Percentiles rank a stretch among this genome's conserved stretches.
These are phyloP conservation scores for Gadopsis bispinosus DNA, from an alignment of 2,797 vertebrate species.

Conservation along the genomic window DNA sequence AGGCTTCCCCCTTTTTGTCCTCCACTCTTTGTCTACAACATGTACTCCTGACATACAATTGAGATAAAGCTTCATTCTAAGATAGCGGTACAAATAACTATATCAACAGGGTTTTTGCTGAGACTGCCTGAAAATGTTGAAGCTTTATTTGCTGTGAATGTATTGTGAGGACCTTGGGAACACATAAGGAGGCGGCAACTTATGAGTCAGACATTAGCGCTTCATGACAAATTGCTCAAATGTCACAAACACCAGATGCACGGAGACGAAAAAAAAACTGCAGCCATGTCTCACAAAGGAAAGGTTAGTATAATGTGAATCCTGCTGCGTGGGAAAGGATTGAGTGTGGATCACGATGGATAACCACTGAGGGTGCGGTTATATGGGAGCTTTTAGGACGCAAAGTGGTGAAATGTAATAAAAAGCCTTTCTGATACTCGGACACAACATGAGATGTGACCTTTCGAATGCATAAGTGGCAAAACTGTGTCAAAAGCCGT, in stretches of 20 bases:
- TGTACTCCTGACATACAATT: neutral
- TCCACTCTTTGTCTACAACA: conserved; percentile 14
- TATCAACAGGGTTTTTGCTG: neutral
- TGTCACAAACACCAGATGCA: conserved; percentile 60
- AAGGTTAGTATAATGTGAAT: conserved; percentile 51
- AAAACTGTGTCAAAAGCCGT: conserved; percentile 53
- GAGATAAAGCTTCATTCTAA: conserved; percentile 16
- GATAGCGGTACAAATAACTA: conserved; percentile 15
- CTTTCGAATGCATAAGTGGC: conserved; percentile 64
- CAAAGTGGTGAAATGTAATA: conserved; percentile 62
- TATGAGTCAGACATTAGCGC: conserved; percentile 62
- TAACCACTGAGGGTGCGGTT: neutral
- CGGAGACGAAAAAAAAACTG: conserved; percentile 4
- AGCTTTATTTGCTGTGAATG: conserved; percentile 25
- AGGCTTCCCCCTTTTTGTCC: conserved; percentile 3
- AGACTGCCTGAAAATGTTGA: conserved; percentile 9
- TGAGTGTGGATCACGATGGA: conserved; percentile 27
- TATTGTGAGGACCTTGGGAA: conserved; percentile 22
- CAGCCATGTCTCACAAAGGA: conserved; percentile 15
- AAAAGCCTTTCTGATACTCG: conserved; percentile 43
- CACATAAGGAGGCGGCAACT: conserved; percentile 37
- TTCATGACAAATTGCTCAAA: conserved; percentile 66
- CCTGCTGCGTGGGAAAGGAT: conserved; percentile 16
- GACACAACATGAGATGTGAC: conserved; percentile 66
- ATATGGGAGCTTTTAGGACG: conserved; percentile 44